A percentile compares a stretch with the other conserved stretches of the same genome.
Evolutionary conservation across 2,113 vertebrate genomes (phyloP).

Genomic region (Rhinolophus sinicus): DNA sequence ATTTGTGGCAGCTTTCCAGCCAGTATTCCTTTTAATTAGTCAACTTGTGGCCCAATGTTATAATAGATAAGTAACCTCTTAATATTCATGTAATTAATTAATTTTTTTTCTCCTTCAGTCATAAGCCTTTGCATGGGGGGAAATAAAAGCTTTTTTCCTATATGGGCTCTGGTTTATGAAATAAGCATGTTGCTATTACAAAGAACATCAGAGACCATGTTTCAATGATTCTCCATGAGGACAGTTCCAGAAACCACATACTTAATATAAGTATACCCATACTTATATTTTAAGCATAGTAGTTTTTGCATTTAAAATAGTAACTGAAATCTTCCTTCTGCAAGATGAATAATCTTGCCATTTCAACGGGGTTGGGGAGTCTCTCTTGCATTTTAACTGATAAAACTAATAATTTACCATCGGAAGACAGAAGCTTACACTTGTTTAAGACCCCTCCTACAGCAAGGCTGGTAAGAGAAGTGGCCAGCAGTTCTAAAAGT

Average conservation of each 20-base stretch:
- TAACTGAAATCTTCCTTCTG: constrained; percentile 1
- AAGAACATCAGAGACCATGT: not conserved
- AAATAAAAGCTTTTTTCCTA: not conserved
- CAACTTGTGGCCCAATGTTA: constrained; percentile 89
- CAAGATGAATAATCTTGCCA: not conserved
- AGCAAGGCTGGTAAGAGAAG: constrained; percentile 35
- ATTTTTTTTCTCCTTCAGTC: constrained; percentile 86
- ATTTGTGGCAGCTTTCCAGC: constrained; percentile 87
- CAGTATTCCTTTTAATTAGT: constrained; percentile 88
- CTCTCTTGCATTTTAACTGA: constrained; percentile 69
- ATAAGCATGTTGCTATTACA: constrained; percentile 40
- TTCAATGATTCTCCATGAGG: not conserved
- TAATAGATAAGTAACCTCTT: constrained; percentile 90
- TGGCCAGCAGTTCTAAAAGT: constrained; percentile 59
- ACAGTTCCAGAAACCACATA: not conserved
- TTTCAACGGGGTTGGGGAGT: constrained; percentile 36
- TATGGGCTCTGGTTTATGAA: constrained; percentile 56
- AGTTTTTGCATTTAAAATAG: constrained; percentile 19
- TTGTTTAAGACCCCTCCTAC: constrained; percentile 65
- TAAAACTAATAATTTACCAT: not conserved
- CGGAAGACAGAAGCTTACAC: constrained; percentile 62
- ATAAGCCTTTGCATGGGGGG: constrained; percentile 78
- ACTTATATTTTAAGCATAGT: not conserved
- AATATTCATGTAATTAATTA: constrained; percentile 90
- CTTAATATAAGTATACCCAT: not conserved